Conservation (phyloP, 2,797 vertebrate genomes). For the Semotilus atromaculatus region DNA sequence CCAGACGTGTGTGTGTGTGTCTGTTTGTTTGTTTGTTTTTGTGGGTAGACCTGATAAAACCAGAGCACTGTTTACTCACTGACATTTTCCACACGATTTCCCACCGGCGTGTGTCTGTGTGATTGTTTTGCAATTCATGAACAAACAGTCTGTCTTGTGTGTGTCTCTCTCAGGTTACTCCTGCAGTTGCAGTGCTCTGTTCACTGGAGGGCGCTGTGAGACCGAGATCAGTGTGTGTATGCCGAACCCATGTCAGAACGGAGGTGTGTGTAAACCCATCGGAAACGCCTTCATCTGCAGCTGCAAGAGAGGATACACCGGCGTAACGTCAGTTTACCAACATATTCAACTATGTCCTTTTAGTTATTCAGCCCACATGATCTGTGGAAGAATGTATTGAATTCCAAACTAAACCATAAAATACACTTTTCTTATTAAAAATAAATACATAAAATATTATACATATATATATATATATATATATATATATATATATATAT, state of each 20-base stretch:
- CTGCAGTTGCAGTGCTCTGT: constrained; percentile 89
- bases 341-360: background rate
- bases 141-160: background rate
- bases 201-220: constrained; percentile 93
- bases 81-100: constrained; percentile 50
- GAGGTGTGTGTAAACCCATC: constrained; percentile 89
- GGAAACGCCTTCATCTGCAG: constrained; percentile 93
- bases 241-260: constrained; percentile 92
- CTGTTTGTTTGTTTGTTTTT: constrained; percentile 21
- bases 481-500: too few relatives aligned
- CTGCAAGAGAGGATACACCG: constrained; percentile 90
- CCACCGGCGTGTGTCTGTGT: constrained; percentile 18
- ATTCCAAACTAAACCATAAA: background rate
- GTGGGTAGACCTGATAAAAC: constrained; percentile 44
- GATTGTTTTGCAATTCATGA: constrained; percentile 8
- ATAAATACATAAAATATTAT: too few relatives aligned
- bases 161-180: constrained; percentile 83
- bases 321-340: constrained; percentile 86
- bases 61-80: constrained; percentile 26
- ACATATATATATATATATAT: too few relatives aligned
- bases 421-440: background rate
- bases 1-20: background rate
- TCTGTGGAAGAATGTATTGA: background rate
- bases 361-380: background rate
- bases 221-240: constrained; percentile 92